Evolutionary conservation across 2,797 vertebrate species (phyloP).

Genomic region (Buphagus erythrorhynchus): DNA sequence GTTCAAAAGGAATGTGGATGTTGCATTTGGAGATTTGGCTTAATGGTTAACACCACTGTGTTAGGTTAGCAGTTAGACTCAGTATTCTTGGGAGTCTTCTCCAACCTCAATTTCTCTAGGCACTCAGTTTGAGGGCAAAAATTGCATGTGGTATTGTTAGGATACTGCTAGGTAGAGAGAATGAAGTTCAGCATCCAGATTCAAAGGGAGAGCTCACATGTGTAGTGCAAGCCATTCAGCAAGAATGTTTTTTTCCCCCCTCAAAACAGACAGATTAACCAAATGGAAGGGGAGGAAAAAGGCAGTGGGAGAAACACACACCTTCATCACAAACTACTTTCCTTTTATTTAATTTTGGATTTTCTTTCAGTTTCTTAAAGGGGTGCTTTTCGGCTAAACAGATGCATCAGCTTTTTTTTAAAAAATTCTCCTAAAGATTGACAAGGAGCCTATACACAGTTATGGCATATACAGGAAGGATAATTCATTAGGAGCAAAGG

Average conservation of each 20-base stretch:
- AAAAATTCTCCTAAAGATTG: not conserved
- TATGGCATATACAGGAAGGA: not conserved
- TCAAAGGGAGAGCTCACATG: not conserved
- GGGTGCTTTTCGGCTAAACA: not conserved
- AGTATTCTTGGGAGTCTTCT: not conserved
- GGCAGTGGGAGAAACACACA: not conserved
- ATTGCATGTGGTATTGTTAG: not conserved
- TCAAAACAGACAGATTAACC: not conserved
- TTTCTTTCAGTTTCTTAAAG: not conserved
- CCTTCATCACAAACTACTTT: constrained; percentile 1
- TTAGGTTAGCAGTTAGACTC: not conserved
- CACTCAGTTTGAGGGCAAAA: not conserved
- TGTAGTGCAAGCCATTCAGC: not conserved
- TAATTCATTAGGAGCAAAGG: not conserved
- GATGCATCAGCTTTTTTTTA: too few species aligned
- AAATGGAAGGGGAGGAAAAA: not conserved
- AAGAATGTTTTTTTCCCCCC: not conserved
- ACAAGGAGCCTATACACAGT: not conserved
- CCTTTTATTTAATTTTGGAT: not conserved
- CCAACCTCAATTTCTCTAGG: not conserved
- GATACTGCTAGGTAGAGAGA: not conserved
- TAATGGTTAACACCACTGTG: not conserved
- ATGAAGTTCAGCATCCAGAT: not conserved
- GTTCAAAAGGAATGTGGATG: not conserved
- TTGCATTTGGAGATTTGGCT: not conserved